Evolutionary conservation across 2,888 invertebrate species (phyloP), one percentile per base, ranked within the genome.

Genomic region (Troilus luridus): DNA sequence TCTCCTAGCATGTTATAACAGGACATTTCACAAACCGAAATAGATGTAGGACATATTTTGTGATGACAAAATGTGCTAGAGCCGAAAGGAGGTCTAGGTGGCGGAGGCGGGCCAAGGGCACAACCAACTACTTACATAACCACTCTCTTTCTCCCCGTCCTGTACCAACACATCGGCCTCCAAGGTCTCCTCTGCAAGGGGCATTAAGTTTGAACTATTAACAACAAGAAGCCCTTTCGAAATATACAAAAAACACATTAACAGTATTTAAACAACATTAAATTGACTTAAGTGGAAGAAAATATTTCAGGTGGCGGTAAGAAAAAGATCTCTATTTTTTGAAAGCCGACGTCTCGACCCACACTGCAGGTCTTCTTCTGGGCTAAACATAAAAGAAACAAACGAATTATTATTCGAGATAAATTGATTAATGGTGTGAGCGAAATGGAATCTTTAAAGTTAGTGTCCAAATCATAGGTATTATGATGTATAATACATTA

Each of bases 61-160:
- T 77, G 27, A 77, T 77, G 72, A 77, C 72, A 77, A 41, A 77
- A 41, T 21, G 56, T 21, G 56, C 85, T 21, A 56, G 56, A 58
- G 56, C 85, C 85, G 85, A 85, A 85, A 58, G 2, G 85, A 85
- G 85, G 85, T 85, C 85, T 85, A 85, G 85, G 85, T 85, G n/a
- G 56, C 19, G 56, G 81, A 81, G 81, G 56, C 54, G 85, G 85
- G 85, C 85, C 85, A 85, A 85, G 85, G 85, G 17, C 56, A 14
- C 1, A n/a, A 3, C 0, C 1, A n/a, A 3, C 0, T 12, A 9
- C 85, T 85, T 77, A 77, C 72, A 77, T 77, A 77, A 77, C 72
- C 72, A 27, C 67, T 67, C 72, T 77, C 72, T 77, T 41, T 77
- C 41, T 64, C 62, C 24, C 72, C 21, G 17, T 5, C 41, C 9